Evolutionary conservation across 2,113 vertebrate species (phyloP).

Genomic region (Thamnophis sirtalis): DNA sequence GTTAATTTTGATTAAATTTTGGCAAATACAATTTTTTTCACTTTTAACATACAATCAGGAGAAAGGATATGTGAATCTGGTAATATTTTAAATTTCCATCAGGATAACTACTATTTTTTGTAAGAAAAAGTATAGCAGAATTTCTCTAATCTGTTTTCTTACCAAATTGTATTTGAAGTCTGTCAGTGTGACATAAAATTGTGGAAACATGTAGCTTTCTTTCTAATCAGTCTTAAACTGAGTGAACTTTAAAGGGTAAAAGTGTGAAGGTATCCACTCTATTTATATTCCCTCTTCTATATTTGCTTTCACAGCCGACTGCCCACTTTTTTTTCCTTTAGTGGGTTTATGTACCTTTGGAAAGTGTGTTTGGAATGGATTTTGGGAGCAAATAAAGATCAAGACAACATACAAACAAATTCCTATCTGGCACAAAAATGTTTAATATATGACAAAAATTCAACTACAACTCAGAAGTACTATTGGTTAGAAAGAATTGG

Average conservation of each 20-base stretch:
- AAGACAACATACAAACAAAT: too few relatives aligned
- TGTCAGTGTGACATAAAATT: slow-evolving; percentile 49
- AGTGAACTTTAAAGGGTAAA: slow-evolving; percentile 43
- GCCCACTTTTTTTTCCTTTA: not conserved
- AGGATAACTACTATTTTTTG: slow-evolving; percentile 53
- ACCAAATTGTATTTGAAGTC: slow-evolving; percentile 53
- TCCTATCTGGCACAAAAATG: not conserved
- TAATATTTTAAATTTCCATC: slow-evolving; percentile 49
- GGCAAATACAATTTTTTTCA: not conserved
- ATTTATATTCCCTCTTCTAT: slow-evolving; percentile 44
- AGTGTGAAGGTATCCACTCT: not conserved
- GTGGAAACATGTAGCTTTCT: slow-evolving; percentile 46
- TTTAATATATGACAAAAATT: not conserved
- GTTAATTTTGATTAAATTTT: too few relatives aligned
- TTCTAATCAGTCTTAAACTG: slow-evolving; percentile 50
- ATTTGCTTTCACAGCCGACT: slow-evolving; percentile 2
- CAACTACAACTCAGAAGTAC: not conserved
- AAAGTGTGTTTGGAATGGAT: slow-evolving; percentile 14
- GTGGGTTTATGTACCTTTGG: not conserved
- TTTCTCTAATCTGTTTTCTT: slow-evolving; percentile 65
- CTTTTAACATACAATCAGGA: slow-evolving; percentile 37
- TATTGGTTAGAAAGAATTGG: not conserved
- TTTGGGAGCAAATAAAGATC: not conserved
- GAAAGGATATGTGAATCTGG: slow-evolving; percentile 44
- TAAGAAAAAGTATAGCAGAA: slow-evolving; percentile 37